These are phyloP conservation scores for Schlechtendalia chinensis DNA, from an alignment of 1,140 invertebrate genomes.

Conservation along the genomic window DNA sequence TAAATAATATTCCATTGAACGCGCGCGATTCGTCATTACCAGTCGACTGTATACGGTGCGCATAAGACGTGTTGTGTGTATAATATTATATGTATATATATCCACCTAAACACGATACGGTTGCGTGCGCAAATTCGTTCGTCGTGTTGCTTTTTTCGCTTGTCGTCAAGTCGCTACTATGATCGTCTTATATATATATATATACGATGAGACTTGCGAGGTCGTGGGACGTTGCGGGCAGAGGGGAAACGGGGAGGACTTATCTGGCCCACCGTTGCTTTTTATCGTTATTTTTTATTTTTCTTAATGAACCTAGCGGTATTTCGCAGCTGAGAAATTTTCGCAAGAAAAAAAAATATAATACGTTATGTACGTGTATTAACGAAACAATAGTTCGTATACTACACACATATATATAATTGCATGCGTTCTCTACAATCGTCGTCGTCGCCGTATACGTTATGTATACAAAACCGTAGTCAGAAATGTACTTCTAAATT, in stretches of 20 bases:
- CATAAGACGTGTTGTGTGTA: not conserved
- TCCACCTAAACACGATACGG: not conserved
- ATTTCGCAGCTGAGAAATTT: conserved; percentile 14
- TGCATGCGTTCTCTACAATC: no score
- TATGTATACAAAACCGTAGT: no score
- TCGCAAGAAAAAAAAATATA: not conserved
- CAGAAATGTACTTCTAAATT: no score
- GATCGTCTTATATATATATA: not conserved
- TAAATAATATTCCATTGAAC: not conserved
- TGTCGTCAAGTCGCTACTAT: not conserved
- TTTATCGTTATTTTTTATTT: not conserved
- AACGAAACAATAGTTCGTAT: not conserved
- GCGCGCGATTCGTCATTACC: not conserved
- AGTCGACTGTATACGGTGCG: not conserved
- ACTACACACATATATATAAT: no score
- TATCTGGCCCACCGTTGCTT: no score
- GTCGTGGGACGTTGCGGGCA: no score
- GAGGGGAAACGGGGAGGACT: no score
- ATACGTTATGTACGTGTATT: no score
- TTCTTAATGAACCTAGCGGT: not conserved
- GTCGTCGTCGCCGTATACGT: no score
- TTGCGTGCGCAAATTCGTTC: conserved; percentile 14
- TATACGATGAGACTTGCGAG: not conserved
- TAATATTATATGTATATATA: not conserved
- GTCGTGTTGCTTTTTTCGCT: not conserved